Evolutionary conservation across 2,888 invertebrate species (phyloP), one percentile per base, ranked within the genome.

Genomic region (Drosophila tanythrix): DNA sequence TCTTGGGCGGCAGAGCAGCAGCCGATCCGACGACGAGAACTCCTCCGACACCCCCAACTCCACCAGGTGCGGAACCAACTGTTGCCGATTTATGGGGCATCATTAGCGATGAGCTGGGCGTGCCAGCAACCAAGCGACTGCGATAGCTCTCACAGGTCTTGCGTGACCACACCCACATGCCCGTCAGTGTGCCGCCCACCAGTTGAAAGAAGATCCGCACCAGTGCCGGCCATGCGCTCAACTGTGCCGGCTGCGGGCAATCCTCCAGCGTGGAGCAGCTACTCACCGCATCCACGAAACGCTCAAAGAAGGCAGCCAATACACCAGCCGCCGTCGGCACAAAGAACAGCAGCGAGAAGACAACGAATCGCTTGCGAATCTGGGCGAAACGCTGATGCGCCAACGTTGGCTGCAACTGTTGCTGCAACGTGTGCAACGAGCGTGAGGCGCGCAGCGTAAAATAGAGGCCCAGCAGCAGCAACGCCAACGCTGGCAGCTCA

Each of bases 111-210:
- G 92, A 91, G n/a, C 88, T 89, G 59, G 91, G 90, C 56, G 91
- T 88, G 1, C 81, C 80, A 21, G 91, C 84, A 4, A 90, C 91
- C 38, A 92, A 74, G 1, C 93, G 91, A 66, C 88, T 92, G 55
- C 92, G 91, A 68, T 93, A 93, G 18, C 93, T 93, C 31, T 93
- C 92, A 67, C 93, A 93, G 2, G 93, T 93, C 56, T 93, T 93
- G 33, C 93, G 91, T 3, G 93, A 93, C 93, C 93, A 93, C 21
- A 93, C 93, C 93, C 93, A 93, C 91, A 93, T 91, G 52, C 93
- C 93, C 18, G 93, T 93, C 1, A 93, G 67, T 0, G 93, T 92
- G 50, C 93, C 93, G 35, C 93, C 93, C 35, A 91, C 83, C 46
- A 93, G 82, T 60, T 93, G 92, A 43, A 92, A 91, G 72, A 93